phyloP scores from a whole-genome alignment of 2,888 invertebrate genomes.

The Drosophila subsilvestris region DNA sequence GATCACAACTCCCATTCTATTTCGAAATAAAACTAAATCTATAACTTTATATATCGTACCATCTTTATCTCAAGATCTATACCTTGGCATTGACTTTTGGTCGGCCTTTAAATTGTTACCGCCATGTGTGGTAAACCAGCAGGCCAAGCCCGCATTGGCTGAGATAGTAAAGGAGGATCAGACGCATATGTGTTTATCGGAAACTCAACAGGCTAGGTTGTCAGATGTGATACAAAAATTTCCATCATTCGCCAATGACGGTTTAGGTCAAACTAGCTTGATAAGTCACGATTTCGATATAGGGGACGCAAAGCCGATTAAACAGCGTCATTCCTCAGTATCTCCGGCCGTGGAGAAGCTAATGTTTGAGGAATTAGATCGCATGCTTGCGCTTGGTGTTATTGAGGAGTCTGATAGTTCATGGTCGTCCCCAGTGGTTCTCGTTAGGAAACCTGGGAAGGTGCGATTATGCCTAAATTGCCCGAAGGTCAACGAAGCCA shows the following conservation, averaged over 20 bases:
- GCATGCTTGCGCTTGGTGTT: neutral
- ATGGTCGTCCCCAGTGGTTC: conserved; percentile 8
- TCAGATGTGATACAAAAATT: neutral
- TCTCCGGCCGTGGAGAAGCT: neutral
- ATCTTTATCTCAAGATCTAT: too few relatives aligned
- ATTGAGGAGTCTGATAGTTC: neutral
- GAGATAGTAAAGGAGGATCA: neutral
- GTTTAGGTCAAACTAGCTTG: neutral
- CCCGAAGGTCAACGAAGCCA: conserved; percentile 25
- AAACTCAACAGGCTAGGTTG: neutral
- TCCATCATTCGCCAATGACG: neutral
- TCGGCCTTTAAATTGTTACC: neutral
- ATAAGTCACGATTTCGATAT: neutral
- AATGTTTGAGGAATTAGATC: neutral
- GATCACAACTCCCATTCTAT: too few relatives aligned
- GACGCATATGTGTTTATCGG: neutral
- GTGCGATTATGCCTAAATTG: conserved; percentile 67
- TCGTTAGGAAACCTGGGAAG: conserved; percentile 49
- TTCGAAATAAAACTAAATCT: too few relatives aligned
- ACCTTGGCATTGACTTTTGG: too few relatives aligned
- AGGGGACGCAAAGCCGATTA: neutral
- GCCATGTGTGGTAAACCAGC: neutral
- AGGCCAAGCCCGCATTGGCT: neutral
- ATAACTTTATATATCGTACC: too few relatives aligned
- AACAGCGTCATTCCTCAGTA: neutral